These are phyloP conservation scores for Ptilonorhynchus violaceus DNA, from an alignment of 2,113 vertebrate genomes.

Conservation along the genomic window DNA sequence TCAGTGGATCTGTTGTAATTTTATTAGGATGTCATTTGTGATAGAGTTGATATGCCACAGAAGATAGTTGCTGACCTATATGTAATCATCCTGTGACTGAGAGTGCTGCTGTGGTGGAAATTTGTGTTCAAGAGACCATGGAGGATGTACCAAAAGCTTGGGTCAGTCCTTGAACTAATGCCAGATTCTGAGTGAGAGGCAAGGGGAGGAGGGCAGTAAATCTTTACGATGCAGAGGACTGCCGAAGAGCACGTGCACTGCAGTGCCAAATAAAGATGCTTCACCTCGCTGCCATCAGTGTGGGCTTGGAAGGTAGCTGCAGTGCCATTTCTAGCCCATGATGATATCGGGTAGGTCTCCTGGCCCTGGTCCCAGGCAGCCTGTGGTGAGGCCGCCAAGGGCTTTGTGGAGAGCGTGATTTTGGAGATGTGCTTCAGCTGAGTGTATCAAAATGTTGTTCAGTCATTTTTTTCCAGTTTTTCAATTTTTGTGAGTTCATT, in stretches of 20 bases:
- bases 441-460: not conserved
- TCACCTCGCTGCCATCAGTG: not conserved
- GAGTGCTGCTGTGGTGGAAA: not conserved
- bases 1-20: constrained; percentile 8
- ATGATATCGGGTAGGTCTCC: not conserved
- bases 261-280: not conserved
- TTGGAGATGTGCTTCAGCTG: fast-evolving
- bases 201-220: not conserved
- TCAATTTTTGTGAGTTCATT: not conserved
- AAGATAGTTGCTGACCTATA: not conserved
- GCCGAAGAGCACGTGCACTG: not conserved
- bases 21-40: constrained; percentile 30
- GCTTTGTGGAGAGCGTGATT: not conserved
- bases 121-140: not conserved
- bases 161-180: not conserved
- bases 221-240: not conserved
- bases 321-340: not conserved
- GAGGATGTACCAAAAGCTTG: not conserved
- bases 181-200: not conserved
- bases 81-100: not conserved
- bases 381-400: not conserved
- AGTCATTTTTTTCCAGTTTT: not conserved
- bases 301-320: not conserved
- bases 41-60: not conserved
- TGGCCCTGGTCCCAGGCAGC: not conserved